Evolutionary conservation across 2,113 vertebrate species (phyloP).

Genomic region (Clinocottus analis): DNA sequence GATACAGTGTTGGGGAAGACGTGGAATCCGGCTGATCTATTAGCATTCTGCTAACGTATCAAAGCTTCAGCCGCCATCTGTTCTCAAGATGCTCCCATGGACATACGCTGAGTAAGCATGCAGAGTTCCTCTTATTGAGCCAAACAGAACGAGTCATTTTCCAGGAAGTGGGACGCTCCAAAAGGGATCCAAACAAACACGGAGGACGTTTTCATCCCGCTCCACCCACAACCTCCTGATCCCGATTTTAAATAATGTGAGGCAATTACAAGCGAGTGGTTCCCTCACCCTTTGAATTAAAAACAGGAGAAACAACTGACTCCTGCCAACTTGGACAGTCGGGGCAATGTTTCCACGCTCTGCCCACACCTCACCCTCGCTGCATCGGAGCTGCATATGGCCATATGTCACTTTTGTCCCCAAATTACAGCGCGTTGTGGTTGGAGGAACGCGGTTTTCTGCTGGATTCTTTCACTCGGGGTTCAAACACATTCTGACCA

Average conservation of each 20-base stretch:
- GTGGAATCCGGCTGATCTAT: not conserved
- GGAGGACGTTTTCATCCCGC: not conserved
- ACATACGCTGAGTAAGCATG: not conserved
- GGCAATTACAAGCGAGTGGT: not conserved
- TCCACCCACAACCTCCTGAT: not conserved
- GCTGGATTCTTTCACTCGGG: not conserved
- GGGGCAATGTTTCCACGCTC: not conserved
- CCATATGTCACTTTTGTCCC: slow-evolving; percentile 14
- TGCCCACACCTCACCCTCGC: not conserved
- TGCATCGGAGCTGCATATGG: not conserved
- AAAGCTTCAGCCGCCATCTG: not conserved
- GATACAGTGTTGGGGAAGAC: not conserved
- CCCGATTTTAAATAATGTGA: not conserved
- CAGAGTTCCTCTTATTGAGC: not conserved
- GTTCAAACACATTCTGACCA: too few species aligned
- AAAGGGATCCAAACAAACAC: not conserved
- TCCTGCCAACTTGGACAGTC: not conserved
- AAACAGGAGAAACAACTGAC: not conserved
- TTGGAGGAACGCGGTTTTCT: not conserved
- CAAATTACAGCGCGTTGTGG: not conserved
- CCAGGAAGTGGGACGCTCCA: not conserved
- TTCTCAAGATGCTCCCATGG: not conserved
- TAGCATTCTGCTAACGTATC: not conserved
- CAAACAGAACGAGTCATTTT: not conserved
- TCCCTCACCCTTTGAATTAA: not conserved